Evolutionary conservation across 2,888 invertebrate genomes (phyloP), one percentile per base, ranked within the genome.

Genomic region (Acronicta aceris): DNA sequence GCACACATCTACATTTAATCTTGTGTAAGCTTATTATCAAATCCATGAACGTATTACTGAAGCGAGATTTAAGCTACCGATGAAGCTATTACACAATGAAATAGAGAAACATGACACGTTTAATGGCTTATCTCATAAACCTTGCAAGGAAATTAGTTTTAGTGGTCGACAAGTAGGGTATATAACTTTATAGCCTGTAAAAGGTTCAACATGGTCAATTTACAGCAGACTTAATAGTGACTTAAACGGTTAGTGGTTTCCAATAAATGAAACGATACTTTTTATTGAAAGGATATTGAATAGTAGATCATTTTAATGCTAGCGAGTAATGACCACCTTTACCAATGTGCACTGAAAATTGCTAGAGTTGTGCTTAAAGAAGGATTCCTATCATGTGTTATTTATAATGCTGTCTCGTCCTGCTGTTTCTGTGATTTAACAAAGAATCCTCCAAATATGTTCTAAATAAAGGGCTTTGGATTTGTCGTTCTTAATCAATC

Each of bases 191-290:
- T 16, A 12, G 47, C 47, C 17, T 17, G 47, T 33, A 36, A 33
- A 48, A 46, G 17, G 43, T 12, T 46, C 27, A 15, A 27, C 45
- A 15, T 12, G 16, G 47, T 36, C 12, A 16, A 16, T 33, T 10
- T 33, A 47, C 5, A 33, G 47, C 47, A 6, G 30, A 33, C 12
- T 47, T 30, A 33, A 47, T 27, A 12, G 46, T 27, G 15, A 47
- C 10, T 33, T 48, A 17, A 48, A 36, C 33, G 30, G 47, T 33
- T 17, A 48, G 16, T 48, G 47, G 33, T 17, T 47, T 30, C 15
- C 30, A 30, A 30, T 47, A 15, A 12, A 45, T 45, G n/a, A 25
- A 45, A 45, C 25, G 13, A 45, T 47, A 30, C 16, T 10, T 30
- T 30, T 16, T 47, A 30, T 16, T 10, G 30, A n/a, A 16, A 9